phyloP scores from a whole-genome alignment of 2,113 vertebrate species.

The Callorhinus ursinus region DNA sequence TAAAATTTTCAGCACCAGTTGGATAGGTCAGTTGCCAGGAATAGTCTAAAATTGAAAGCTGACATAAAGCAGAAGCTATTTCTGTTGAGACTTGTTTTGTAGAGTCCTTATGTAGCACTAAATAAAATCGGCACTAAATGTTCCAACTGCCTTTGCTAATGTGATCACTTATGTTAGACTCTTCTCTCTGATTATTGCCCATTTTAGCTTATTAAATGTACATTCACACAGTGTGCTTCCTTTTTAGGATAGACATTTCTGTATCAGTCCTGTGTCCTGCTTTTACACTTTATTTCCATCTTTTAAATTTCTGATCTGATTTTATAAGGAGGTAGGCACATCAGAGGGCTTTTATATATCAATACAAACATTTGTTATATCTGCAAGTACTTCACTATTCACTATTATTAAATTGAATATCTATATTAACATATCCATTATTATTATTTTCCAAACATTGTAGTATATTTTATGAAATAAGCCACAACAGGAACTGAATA shows the following conservation, averaged over 20 bases:
- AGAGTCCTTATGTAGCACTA: not conserved
- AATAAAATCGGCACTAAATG: not conserved
- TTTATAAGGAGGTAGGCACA: not conserved
- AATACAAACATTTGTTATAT: not conserved
- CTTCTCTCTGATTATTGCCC: not conserved
- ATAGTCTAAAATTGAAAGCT: slow-evolving; percentile 6
- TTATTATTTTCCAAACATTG: not conserved
- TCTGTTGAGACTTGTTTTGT: slow-evolving; percentile 29
- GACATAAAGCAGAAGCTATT: not conserved
- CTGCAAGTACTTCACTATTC: not conserved
- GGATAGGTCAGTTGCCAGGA: not conserved
- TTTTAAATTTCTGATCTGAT: not conserved
- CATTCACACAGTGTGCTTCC: not conserved
- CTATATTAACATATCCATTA: not conserved
- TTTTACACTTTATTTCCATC: not conserved
- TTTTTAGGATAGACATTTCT: not conserved
- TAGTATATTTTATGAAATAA: not conserved
- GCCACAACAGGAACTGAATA: not conserved
- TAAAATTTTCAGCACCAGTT: not conserved
- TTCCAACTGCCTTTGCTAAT: not conserved
- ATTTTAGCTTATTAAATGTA: not conserved
- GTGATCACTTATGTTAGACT: not conserved
- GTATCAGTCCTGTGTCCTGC: not conserved
- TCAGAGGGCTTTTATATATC: not conserved
- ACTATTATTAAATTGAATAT: not conserved